Percentiles rank a stretch among this genome's conserved stretches.
phyloP scores from a whole-genome alignment of 2,888 invertebrate species.

The Alviniconcha strummeri region DNA sequence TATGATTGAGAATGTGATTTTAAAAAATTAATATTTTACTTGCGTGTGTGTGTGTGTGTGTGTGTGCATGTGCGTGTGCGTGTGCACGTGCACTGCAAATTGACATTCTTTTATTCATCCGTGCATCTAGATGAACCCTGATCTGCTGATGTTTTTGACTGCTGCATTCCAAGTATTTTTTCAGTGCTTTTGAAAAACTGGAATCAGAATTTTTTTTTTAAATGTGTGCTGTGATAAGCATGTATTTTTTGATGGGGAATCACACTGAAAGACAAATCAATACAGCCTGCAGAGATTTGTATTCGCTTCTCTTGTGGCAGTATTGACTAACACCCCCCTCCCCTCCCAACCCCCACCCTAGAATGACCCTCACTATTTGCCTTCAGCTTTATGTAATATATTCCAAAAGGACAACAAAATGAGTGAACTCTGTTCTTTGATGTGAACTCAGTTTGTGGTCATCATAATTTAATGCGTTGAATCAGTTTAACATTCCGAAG shows the following conservation, averaged over 20 bases:
- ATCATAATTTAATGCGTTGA: neutral
- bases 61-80: neutral
- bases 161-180: neutral
- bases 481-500: neutral
- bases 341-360: neutral
- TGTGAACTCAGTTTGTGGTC: neutral
- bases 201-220: neutral
- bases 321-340: neutral
- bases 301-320: neutral
- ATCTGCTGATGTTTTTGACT: neutral
- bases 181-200: neutral
- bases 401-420: neutral
- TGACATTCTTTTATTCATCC: neutral
- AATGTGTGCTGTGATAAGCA: slow-evolving; percentile 4
- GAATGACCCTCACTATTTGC: neutral
- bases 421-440: neutral
- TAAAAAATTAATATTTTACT: neutral
- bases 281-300: neutral
- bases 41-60: neutral
- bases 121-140: neutral
- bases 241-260: neutral
- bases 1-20: neutral
- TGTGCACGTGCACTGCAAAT: neutral
- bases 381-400: neutral
- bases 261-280: neutral